A percentile compares a stretch with the other conserved stretches of the same genome.
Evolutionary conservation across 1,140 invertebrate genomes (phyloP).

Genomic region (Cryptotermes secundus): DNA sequence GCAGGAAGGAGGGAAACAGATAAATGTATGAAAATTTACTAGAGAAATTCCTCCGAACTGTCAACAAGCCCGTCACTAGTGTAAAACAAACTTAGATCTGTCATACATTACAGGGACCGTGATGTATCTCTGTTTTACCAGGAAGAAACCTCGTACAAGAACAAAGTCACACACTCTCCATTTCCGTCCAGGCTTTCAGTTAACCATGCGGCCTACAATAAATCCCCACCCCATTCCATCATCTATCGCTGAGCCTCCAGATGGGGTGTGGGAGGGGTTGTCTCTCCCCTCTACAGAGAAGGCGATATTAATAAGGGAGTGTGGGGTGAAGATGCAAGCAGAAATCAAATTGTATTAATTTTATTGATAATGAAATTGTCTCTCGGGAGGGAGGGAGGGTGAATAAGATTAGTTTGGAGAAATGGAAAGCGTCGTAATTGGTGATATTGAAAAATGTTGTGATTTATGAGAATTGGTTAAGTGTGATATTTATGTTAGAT

Average conservation of each 20-base stretch:
- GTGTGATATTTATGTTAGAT: neutral
- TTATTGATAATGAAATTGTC: conserved; percentile 7
- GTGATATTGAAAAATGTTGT: neutral
- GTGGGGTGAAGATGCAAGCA: neutral
- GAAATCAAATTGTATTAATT: conserved; percentile 19
- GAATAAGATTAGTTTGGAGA: neutral
- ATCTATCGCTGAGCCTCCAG: neutral
- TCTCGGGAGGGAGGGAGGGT: neutral
- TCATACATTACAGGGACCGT: neutral
- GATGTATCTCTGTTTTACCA: neutral
- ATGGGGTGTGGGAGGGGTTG: neutral
- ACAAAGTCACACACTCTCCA: neutral
- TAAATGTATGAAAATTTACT: too few species aligned
- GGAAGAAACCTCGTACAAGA: neutral
- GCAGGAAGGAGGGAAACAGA: too few species aligned
- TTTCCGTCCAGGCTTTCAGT: neutral
- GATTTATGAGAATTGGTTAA: neutral
- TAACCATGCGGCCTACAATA: neutral
- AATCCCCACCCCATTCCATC: neutral
- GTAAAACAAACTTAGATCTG: neutral
- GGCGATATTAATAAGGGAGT: neutral
- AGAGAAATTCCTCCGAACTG: too few species aligned
- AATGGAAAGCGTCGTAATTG: neutral
- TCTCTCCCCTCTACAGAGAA: neutral
- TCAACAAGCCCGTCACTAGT: too few species aligned